Conservation (phyloP, 2,113 vertebrate genomes). For the Hystrix brachyura region DNA sequence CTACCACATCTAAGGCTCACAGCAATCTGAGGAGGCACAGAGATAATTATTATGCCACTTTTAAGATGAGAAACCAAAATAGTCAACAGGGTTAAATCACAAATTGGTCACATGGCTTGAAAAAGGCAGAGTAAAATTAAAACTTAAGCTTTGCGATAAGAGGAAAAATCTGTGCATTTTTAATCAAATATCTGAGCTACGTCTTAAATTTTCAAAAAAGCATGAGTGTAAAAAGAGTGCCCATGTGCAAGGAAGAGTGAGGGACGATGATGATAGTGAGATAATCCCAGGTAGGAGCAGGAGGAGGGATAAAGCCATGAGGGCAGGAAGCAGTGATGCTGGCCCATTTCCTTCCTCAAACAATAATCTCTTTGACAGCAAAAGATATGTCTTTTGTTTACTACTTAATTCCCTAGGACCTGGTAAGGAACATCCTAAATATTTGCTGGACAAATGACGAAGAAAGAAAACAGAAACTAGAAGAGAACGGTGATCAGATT, state of each 20-base stretch:
- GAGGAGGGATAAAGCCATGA: neutral
- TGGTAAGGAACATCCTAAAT: conserved; percentile 21
- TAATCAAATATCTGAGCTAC: neutral
- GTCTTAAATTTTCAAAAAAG: conserved; percentile 22
- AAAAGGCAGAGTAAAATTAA: neutral
- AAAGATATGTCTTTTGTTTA: neutral
- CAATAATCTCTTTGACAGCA: neutral
- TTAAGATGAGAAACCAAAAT: neutral
- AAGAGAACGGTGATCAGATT: neutral
- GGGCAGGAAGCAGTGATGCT: neutral
- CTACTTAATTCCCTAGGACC: neutral
- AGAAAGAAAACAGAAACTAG: neutral
- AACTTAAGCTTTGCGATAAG: neutral
- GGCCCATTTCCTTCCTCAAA: neutral
- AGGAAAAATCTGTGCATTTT: neutral
- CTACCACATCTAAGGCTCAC: neutral
- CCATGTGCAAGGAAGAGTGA: no score
- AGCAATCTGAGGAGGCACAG: neutral
- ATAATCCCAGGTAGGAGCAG: neutral
- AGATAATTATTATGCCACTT: neutral
- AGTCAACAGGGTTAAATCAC: neutral
- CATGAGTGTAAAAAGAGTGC: neutral
- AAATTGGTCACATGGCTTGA: neutral
- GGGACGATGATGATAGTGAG: neutral
- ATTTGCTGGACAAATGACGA: neutral